A percentile compares a stretch with the other conserved stretches of the same genome.
Evolutionary conservation across 2,797 vertebrate species (phyloP).

Genomic region (Pangasius macronema): DNA sequence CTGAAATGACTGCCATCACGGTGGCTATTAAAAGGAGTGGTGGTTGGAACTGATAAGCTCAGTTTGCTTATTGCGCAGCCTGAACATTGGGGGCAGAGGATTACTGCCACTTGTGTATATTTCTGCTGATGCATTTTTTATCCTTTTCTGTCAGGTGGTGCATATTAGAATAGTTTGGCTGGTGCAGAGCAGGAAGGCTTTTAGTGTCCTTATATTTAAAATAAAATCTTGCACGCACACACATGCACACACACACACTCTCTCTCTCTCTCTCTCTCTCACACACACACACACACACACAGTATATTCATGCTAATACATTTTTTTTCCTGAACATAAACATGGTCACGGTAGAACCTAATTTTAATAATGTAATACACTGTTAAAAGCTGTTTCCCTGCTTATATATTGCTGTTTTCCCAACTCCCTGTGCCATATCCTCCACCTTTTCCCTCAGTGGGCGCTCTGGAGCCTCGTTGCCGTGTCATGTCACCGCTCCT

Average conservation of each 20-base stretch:
- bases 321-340: background rate
- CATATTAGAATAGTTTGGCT: conserved; percentile 75
- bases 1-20: conserved; percentile 64
- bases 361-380: conserved; percentile 22
- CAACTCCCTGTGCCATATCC: conserved; percentile 23
- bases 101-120: conserved; percentile 78
- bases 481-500: conserved; percentile 49
- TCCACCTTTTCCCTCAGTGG: background rate
- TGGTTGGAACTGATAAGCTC: conserved; percentile 76
- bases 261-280: no score
- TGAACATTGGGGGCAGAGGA: conserved; percentile 73
- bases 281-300: conserved; percentile 14
- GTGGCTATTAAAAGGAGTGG: conserved; percentile 74
- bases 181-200: conserved; percentile 73
- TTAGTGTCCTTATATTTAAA: conserved; percentile 11
- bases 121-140: conserved; percentile 81
- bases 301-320: background rate
- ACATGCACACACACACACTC: background rate
- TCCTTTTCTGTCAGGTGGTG: conserved; percentile 75
- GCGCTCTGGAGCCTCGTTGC: conserved; percentile 16
- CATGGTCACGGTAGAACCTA: conserved; percentile 14
- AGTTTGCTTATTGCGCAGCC: conserved; percentile 62
- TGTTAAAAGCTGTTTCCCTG: background rate
- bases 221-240: conserved; percentile 24
- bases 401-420: conserved; percentile 6